Percentiles rank a stretch among this genome's conserved stretches.
These are phyloP conservation scores for Latrodectus hesperus DNA, from an alignment of 2,888 invertebrate species.

Conservation along the genomic window DNA sequence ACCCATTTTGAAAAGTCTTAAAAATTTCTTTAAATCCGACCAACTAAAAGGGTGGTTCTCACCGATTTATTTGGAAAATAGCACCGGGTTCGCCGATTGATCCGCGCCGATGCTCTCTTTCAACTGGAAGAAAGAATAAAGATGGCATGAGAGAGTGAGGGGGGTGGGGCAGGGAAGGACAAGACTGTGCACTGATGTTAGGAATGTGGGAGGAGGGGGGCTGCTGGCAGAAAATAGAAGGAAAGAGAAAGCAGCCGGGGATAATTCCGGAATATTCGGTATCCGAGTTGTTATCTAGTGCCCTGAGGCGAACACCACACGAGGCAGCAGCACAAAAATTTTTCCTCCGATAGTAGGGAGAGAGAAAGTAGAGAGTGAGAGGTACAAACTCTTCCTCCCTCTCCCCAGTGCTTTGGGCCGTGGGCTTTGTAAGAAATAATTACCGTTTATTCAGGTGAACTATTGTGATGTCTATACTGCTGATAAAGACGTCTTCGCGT, in stretches of 20 bases:
- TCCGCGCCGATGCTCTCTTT: constrained; percentile 40
- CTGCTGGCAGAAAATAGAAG: not conserved
- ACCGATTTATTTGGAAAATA: constrained; percentile 61
- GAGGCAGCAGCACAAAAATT: constrained; percentile 38
- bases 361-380: not conserved
- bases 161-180: constrained; percentile 18
- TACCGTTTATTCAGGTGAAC: constrained; percentile 70
- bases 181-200: constrained; percentile 5
- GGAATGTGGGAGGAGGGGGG: constrained; percentile 21
- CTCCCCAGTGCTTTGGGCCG: constrained; percentile 25
- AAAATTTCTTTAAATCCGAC: constrained; percentile 60
- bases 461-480: constrained; percentile 69
- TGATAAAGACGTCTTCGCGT: constrained; percentile 71
- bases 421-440: constrained; percentile 69
- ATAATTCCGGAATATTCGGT: constrained; percentile 66
- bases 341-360: constrained; percentile 28
- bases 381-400: not conserved
- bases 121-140: constrained; percentile 1
- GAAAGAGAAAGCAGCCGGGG: constrained; percentile 40
- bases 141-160: constrained; percentile 14
- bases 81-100: constrained; percentile 32
- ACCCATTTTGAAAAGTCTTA: constrained; percentile 36
- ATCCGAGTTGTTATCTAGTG: constrained; percentile 67
- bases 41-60: constrained; percentile 47
- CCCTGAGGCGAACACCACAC: constrained; percentile 34